These are phyloP conservation scores for Trachymyrmex cornetzi DNA, from an alignment of 1,140 invertebrate genomes.

Conservation along the genomic window DNA sequence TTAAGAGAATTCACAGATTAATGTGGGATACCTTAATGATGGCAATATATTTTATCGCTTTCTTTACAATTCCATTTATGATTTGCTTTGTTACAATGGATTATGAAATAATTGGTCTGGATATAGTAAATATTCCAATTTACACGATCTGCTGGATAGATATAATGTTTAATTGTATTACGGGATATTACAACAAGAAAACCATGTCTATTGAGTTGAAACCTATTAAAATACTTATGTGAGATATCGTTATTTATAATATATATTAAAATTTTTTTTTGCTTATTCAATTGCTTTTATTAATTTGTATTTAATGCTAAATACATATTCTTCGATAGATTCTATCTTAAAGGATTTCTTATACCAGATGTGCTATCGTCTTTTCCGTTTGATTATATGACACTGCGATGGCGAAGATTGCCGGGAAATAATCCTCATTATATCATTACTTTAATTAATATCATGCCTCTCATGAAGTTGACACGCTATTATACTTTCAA, in stretches of 20 bases:
- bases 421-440: constrained; percentile 74
- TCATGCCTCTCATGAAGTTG: constrained; percentile 82
- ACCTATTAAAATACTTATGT: constrained; percentile 79
- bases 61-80: constrained; percentile 82
- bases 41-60: constrained; percentile 75
- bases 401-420: constrained; percentile 78
- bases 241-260: constrained; percentile 27
- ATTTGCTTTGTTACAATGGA: constrained; percentile 80
- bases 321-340: constrained; percentile 63
- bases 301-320: neutral
- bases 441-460: constrained; percentile 77
- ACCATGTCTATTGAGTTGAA: constrained; percentile 74
- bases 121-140: constrained; percentile 78
- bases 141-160: constrained; percentile 83
- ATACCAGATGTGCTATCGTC: constrained; percentile 81
- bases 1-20: constrained; percentile 76
- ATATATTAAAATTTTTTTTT: neutral
- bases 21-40: constrained; percentile 82
- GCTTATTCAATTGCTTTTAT: neutral
- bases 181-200: constrained; percentile 76
- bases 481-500: constrained; percentile 78
- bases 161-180: constrained; percentile 78
- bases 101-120: constrained; percentile 75
- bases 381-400: constrained; percentile 82
- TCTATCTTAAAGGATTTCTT: constrained; percentile 77